Evolutionary conservation across 2,888 invertebrate genomes (phyloP), one percentile per base, ranked within the genome.

Genomic region (Ethmia dodecea): DNA sequence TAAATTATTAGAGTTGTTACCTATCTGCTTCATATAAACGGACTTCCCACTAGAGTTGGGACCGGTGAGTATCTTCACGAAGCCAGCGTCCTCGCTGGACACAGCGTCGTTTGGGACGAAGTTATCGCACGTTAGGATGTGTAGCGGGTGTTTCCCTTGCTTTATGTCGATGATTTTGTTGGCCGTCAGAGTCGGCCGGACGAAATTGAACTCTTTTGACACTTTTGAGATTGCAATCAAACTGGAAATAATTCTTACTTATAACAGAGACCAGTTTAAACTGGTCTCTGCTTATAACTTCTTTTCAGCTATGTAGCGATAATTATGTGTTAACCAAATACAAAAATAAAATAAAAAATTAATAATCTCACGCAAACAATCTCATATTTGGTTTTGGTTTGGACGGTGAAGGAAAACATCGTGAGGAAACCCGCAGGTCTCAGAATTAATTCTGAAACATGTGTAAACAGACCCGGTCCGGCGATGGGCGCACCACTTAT

Each of bases 11-110:
- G n/a, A n/a, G n/a, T n/a, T 20, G 56, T 60, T 32, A 80, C 81
- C 83, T 78, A 87, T 79, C 81, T 96, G 95, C 73, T 96, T 97
- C 60, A 98, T 86, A 69, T 94, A 98, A 15, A 97, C 91, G 40
- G 95, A 97, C 75, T 98, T 98, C 2, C 98, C 98, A 58, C 95
- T 94, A 1, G 94, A 92, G 72, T 97, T 98, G 0, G 97, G 95
- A 1, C 97, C 97, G 0, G 95, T 95, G 4, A 97, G 77, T 31
- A 98, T 88, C 64, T 93, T 94, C 13, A 97, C 88, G 8, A 81
- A 72, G 10, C 89, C 89, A 5, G 80, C 74, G 0, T 75, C 61
- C 0, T 68, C 67, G 4, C 90, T 89, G 35, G 92, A 92, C 38
- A 73, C 62, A 5, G 89, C 88, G 56, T 93, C 90, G 65, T 96